Evolutionary conservation across 1,140 invertebrate genomes (phyloP).

Genomic region (Bombus cullumanus): DNA sequence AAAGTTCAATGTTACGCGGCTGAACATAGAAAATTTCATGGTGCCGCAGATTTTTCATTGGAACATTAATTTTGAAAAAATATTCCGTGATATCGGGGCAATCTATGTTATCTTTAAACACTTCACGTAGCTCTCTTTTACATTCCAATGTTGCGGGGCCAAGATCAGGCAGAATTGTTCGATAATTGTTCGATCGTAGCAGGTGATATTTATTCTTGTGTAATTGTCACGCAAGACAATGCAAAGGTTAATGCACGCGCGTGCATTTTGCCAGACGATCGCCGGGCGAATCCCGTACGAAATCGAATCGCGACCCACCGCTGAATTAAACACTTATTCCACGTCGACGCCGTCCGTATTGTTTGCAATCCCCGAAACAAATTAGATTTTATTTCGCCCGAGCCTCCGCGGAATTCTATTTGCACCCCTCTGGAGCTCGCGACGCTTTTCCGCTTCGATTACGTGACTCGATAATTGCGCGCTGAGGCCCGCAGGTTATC

Average conservation of each 20-base stretch:
- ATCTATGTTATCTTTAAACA: no score
- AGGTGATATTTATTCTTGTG: neutral
- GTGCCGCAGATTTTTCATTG: no score
- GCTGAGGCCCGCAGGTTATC: neutral
- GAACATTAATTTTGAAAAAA: no score
- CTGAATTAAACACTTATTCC: constrained; percentile 37
- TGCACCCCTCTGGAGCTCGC: neutral
- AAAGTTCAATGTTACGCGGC: no score
- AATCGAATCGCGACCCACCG: constrained; percentile 46
- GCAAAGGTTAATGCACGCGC: neutral
- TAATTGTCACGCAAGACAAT: constrained; percentile 55
- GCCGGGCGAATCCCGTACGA: neutral
- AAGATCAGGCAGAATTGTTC: no score
- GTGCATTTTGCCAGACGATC: constrained; percentile 32
- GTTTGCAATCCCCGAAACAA: constrained; percentile 19
- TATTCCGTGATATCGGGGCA: no score
- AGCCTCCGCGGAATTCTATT: neutral
- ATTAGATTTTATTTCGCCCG: constrained; percentile 43
- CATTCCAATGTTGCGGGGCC: no score
- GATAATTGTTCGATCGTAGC: no score
- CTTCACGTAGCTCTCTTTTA: no score
- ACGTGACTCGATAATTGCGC: constrained; percentile 16
- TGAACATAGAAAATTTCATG: no score
- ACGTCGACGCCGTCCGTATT: constrained; percentile 1
- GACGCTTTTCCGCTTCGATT: constrained; percentile 20